Evolutionary conservation across 2,888 invertebrate species (phyloP), one percentile per base, ranked within the genome.

Genomic region (Ophonus ardosiacus): DNA sequence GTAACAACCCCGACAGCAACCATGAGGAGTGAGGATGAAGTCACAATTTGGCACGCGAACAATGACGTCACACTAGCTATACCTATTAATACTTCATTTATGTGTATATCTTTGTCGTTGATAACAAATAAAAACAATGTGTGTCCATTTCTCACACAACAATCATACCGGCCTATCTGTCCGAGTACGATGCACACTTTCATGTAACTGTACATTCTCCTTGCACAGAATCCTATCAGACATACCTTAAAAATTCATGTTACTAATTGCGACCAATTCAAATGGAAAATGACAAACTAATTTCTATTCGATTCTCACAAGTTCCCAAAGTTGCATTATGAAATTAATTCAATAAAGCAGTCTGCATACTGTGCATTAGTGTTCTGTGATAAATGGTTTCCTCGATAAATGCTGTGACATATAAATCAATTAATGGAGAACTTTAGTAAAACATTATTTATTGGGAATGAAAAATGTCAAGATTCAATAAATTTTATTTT

Each of bases 391-490:
- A 38, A 68, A 68, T 68, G 38, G 68, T 31, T n/a, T 68, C 31
- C 38, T 68, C 68, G 38, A 38, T 68, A 31, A 68, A 68, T 68
- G n/a, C 24, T 68, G 68, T 7, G 38, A 68, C 68, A 68, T 13
- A 68, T 68, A 68, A 68, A 68, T 68, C 68, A 68, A 68, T 38
- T 68, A 68, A 68, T 68, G 38, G n/a, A 68, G n/a, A 38, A 68
- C 31, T 68, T 68, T 15, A 38, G n/a, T 68, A n/a, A 68, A 68
- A 38, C 15, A 31, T 38, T 38, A 68, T 24, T 68, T 68, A n/a
- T 68, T 63, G 24, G 68, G 1, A 68, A 68, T 4, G 68, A 38
- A 68, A 68, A 68, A 68, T 68, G 38, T 15, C 24, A 6, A 38
- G 15, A 68, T 15, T 31, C 68, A 15, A 15, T 38, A 68, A 68